Conservation (phyloP, 1,140 invertebrate genomes). For the Kradibia gibbosae region DNA sequence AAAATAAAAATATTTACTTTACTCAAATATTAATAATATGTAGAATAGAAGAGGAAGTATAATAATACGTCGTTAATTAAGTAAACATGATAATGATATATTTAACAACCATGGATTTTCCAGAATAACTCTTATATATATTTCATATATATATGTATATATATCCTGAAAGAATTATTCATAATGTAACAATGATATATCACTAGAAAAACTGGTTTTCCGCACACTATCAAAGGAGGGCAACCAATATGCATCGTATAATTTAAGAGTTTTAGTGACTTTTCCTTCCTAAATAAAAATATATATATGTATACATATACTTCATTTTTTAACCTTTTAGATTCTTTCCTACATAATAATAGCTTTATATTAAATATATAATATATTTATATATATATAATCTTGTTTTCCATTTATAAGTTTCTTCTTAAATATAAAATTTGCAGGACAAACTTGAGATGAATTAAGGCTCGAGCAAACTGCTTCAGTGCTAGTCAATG, state of each 20-base stretch:
- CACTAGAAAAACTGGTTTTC: constrained; percentile 56
- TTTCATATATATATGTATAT: neutral
- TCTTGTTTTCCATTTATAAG: constrained; percentile 48
- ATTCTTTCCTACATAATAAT: constrained; percentile 47
- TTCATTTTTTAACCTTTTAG: constrained; percentile 55
- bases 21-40: neutral
- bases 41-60: neutral
- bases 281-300: constrained; percentile 60
- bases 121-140: constrained; percentile 52
- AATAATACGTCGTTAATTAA: constrained; percentile 56
- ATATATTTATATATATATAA: constrained; percentile 55
- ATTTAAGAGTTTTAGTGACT: constrained; percentile 63
- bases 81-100: constrained; percentile 66
- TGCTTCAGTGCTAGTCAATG: neutral
- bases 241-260: constrained; percentile 55
- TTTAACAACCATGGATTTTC: constrained; percentile 65
- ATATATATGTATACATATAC: constrained; percentile 52
- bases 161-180: constrained; percentile 51
- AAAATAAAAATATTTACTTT: too few species aligned
- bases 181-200: constrained; percentile 61
- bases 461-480: constrained; percentile 41
- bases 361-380: constrained; percentile 54
- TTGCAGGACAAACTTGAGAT: constrained; percentile 41
- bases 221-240: constrained; percentile 44
- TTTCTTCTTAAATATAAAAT: constrained; percentile 49